Conservation (phyloP, 2,888 invertebrate genomes). For the Drosophila lacicola region DNA sequence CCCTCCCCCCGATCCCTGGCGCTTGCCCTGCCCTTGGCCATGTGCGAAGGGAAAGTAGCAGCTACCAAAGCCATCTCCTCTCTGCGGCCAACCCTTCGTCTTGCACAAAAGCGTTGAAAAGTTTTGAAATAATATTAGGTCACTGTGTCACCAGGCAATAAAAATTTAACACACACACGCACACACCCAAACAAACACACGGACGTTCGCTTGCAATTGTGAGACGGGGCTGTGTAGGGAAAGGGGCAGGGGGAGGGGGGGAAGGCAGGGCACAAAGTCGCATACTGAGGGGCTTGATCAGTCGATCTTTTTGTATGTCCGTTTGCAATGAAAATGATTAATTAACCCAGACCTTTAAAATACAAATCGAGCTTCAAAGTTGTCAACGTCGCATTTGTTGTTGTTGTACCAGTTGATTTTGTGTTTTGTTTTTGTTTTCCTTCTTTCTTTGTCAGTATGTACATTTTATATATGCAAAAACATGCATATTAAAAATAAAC, state of each 20-base stretch:
- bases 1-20: neutral
- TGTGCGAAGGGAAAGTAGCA: conserved; percentile 49
- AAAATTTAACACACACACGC: conserved; percentile 13
- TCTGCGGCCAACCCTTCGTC: neutral
- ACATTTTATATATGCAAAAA: neutral
- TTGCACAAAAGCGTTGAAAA: conserved; percentile 18
- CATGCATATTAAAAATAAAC: neutral
- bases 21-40: neutral
- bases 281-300: conserved; percentile 1
- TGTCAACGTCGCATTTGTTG: conserved; percentile 10
- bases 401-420: neutral
- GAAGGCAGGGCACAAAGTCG: neutral
- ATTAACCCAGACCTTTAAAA: conserved; percentile 75
- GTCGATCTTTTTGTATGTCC: conserved; percentile 11
- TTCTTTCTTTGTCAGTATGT: conserved; percentile 3
- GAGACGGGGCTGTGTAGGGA: neutral
- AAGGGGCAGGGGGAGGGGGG: neutral
- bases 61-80: conserved; percentile 4
- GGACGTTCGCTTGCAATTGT: neutral
- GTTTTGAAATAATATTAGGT: conserved; percentile 64
- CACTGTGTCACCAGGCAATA: conserved; percentile 62
- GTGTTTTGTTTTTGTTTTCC: conserved; percentile 1
- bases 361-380: conserved; percentile 51
- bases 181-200: neutral
- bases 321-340: conserved; percentile 66